A percentile compares a stretch with the other conserved stretches of the same genome.
Conservation (phyloP, 2,113 vertebrate species). For the Paramormyrops kingsleyae region DNA sequence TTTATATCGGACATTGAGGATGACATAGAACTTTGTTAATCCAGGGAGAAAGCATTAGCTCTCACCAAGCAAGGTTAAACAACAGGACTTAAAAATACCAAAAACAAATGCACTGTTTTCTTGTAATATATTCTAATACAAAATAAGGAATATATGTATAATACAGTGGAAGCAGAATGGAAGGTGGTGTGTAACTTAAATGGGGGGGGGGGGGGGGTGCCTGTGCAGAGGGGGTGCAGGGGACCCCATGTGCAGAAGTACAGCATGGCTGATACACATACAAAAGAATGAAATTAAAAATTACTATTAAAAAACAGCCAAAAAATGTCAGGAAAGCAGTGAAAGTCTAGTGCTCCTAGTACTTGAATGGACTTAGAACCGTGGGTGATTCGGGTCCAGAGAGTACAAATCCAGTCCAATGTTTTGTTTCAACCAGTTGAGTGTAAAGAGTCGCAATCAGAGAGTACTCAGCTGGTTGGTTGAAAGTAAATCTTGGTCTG, state of each 20-base stretch:
- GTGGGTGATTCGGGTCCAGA: background rate
- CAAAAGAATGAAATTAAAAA: background rate
- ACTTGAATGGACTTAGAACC: background rate
- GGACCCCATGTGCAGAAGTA: background rate
- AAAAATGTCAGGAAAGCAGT: background rate
- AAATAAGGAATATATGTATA: background rate
- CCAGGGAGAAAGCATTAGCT: background rate
- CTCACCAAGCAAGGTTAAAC: background rate
- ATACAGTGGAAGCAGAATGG: background rate
- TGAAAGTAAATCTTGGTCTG: background rate
- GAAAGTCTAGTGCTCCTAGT: background rate
- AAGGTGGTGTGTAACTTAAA: background rate
- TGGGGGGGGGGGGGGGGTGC: background rate
- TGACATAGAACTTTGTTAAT: background rate
- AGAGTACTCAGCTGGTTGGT: background rate
- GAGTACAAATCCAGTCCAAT: background rate
- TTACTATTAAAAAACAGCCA: background rate
- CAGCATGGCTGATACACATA: background rate
- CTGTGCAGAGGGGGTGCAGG: background rate
- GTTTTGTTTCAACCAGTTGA: background rate
- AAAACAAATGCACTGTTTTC: background rate
- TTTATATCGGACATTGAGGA: background rate
- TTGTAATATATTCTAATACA: background rate
- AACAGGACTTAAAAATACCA: background rate
- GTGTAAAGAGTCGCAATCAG: background rate